Base-by-base conservation (phyloP, 2,888 invertebrate genomes). In the Eilema caniola region DNA sequence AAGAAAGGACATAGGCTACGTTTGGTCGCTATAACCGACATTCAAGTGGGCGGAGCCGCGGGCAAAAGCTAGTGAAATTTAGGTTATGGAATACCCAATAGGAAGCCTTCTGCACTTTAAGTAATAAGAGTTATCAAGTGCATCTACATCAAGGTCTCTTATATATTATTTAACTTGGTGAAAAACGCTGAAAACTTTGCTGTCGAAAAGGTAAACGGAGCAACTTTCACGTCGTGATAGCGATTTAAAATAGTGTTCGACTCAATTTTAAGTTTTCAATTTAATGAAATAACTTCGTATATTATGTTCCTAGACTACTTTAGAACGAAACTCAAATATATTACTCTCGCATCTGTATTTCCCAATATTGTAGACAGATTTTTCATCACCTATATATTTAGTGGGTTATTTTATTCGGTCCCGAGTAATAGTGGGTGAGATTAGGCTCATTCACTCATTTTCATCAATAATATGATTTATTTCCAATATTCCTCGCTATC, bases 181-280 rank as follows among this genome's bases (percentile, higher is more conserved):
- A 72, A 80, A 75, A 75, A 78, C 75, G 66, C 37, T 41, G 25
- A 31, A 62, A 25, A 3, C 41, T 37, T 4, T 25, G 59, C 66
- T 78, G 69, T 70, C 76, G 73, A 78, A 81, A 81, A 75, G 81
- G 78, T 78, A 75, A 78, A 79, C 67, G 53, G 66, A 14, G 11
- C 66, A 79, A 79, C 71, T 79, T 78, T 78, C 68, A 66, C 57
- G 62, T 56, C 70, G 20, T 41, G 66, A 33, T 31, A 57, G 69
- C 73, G 69, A 78, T 79, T 79, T 81, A 71, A 81, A 81, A 78
- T 81, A 66, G 23, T 33, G n/a, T 56, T 78, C 37, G 62, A 62
- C 63, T 57, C 64, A 62, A 71, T 62, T 72, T 78, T 68, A 69
- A 80, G 71, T 81, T 78, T 66, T 76, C 41, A 76, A 76, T 73